Evolutionary conservation across 2,113 vertebrate species (phyloP), one percentile per base, ranked within the genome.

Genomic region (Pristiophorus japonicus): DNA sequence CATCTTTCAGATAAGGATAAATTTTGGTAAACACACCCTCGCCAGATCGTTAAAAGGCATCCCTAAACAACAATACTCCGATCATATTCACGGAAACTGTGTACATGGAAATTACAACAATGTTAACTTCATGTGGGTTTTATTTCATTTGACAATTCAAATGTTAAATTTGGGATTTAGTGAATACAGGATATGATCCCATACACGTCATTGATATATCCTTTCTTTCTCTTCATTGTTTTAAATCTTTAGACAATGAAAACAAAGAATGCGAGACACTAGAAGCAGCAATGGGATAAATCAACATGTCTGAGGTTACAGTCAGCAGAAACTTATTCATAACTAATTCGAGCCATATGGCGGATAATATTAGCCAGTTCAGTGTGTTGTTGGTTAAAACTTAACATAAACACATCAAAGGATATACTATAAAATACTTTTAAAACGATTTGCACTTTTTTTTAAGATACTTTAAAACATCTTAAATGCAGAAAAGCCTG

Each of bases 321-420:
- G n/a, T n/a, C n/a, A n/a, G 42, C 45, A 30, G 11, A 70, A 51
- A 94, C 30, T 47, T 42, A 30, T 88, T 88, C 47, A 47, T 30
- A 67, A 94, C 42, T 66, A 66, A 67, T 94, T 94, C 10, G 47
- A 67, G 38, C 38, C 92, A 94, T 92, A n/a, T 93, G 91, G 81
- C 45, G 11, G 93, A 73, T 8, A 94, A 8, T 30, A 47, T 47
- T 67, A n/a, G n/a, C 3, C 22, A 47, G 11, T 24, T 94, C 34
- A 34, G 18, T n/a, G 34, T 62, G 55, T 10, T 63, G 62, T 10
- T 63, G 62, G 59, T 92, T 18, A 20, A 81, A 81, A 81, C n/a
- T 38, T 38, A 81, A 81, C 59, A 59, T 59, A 59, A 59, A 24
- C 38, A 18, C 38, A 38, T 22, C 14, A 18, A 20, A 91, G 47